Evolutionary conservation across 2,797 vertebrate species (phyloP), one percentile per base, ranked within the genome.

Genomic region (Salmo trutta): DNA sequence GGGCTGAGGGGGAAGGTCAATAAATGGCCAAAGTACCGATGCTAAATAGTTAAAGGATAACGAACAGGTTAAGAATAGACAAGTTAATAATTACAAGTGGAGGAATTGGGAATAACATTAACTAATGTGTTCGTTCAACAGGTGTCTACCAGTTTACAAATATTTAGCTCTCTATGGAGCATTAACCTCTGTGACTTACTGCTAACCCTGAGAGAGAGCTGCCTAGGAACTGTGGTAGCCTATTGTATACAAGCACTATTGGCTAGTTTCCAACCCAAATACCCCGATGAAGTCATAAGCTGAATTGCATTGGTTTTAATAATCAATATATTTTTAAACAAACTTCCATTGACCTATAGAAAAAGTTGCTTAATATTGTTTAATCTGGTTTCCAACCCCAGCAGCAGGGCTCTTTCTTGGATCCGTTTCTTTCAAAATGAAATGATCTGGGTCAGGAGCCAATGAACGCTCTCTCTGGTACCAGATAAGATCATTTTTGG

Each of bases 21-120:
- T 88, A 90, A 77, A 79, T 78, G 75, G 80, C 14, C 74, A 82
- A 73, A 83, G 90, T 36, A 36, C 36, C 36, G 7, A 36, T 7
- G 76, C 54, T 74, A n/a, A 29, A 76, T 73, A 71, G 93, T 94
- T 94, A 94, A 93, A 87, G 85, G 71, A 77, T 94, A 94, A 94
- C 93, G 67, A 79, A 75, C 68, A 51, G 10, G 36, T 24, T 79
- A 77, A 85, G 85, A 80, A 81, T 51, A 0, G 5, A 77, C 12
- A 19, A 74, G 86, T 87, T 77, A 90, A 90, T 84, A 81, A 87
- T 81, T 88, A 75, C 87, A 78, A 79, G 8, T 41, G 41, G 41
- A 31, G 69, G 52, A n/a, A 64, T 21, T 77, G 71, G 52, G 24
- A 29, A 81, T 24, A 68, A 68, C 16, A n/a, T 91, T 91, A 64